Percentiles rank a stretch among this genome's conserved stretches.
phyloP scores from a whole-genome alignment of 2,113 vertebrate species.

The Bujurquina vittata region DNA sequence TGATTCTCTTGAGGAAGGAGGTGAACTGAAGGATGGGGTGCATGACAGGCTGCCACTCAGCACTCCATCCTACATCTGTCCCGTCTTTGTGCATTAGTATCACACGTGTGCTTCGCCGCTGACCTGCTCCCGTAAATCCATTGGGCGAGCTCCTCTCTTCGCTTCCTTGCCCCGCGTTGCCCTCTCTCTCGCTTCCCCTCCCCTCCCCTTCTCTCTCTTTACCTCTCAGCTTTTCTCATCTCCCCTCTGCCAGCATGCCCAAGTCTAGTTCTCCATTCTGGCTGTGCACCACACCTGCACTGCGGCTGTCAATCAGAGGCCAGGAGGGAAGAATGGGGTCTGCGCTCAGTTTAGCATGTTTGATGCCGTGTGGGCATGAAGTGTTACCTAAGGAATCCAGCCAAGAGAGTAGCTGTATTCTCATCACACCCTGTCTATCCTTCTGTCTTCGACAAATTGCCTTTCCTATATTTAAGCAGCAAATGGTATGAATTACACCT shows the following conservation, averaged over 20 bases:
- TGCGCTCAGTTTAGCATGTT: constrained; percentile 57
- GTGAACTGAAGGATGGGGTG: constrained; percentile 50
- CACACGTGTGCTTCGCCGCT: constrained; percentile 56
- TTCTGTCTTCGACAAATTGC: constrained; percentile 62
- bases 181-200: background rate
- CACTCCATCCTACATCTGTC: constrained; percentile 67
- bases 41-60: constrained; percentile 67
- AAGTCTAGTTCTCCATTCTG: constrained; percentile 49
- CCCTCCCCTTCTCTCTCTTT: constrained; percentile 23
- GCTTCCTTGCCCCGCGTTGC: constrained; percentile 14
- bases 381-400: constrained; percentile 47
- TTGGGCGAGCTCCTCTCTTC: constrained; percentile 5
- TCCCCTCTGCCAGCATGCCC: constrained; percentile 18
- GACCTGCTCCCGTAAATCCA: constrained; percentile 73
- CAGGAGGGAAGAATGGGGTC: constrained; percentile 30
- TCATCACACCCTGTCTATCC: constrained; percentile 43
- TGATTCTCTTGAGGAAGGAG: constrained; percentile 30
- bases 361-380: constrained; percentile 47
- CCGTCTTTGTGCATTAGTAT: constrained; percentile 74
- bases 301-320: constrained; percentile 72
- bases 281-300: constrained; percentile 62
- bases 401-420: constrained; percentile 38
- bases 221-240: constrained; percentile 37
- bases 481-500: constrained; percentile 48
- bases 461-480: constrained; percentile 61